These are phyloP conservation scores for Temnothorax unifasciatus DNA, from an alignment of 2,888 invertebrate species.

Conservation along the genomic window DNA sequence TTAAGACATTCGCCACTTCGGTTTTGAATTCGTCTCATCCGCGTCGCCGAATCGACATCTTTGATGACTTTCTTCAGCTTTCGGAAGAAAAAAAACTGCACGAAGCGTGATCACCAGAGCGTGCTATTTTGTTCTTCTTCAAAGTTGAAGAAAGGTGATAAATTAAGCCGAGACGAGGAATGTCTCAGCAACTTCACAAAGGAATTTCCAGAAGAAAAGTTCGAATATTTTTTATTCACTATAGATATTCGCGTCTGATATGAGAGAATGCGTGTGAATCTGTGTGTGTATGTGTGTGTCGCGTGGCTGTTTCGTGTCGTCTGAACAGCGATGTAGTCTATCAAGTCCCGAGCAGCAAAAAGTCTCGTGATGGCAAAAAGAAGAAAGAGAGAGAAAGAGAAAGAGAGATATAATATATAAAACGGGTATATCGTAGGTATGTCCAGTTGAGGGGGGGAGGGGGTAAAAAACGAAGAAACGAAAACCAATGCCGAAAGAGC, in stretches of 20 bases:
- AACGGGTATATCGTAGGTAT: slow-evolving; percentile 55
- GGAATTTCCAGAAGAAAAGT: not conserved
- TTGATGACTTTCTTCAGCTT: not conserved
- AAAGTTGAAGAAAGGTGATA: not conserved
- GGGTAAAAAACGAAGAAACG: slow-evolving; percentile 67
- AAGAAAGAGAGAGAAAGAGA: slow-evolving; percentile 53
- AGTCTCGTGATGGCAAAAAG: slow-evolving; percentile 55
- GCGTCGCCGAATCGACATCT: not conserved
- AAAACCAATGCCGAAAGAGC: slow-evolving; percentile 66
- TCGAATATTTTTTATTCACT: slow-evolving; percentile 27
- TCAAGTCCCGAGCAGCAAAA: slow-evolving; percentile 65
- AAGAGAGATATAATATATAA: slow-evolving; percentile 44
- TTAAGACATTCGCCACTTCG: slow-evolving; percentile 8
- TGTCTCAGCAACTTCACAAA: not conserved
- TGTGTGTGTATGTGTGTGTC: slow-evolving; percentile 37
- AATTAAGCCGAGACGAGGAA: not conserved
- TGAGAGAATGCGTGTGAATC: slow-evolving; percentile 17
- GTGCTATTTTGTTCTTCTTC: not conserved
- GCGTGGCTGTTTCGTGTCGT: slow-evolving; percentile 43
- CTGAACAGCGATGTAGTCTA: slow-evolving; percentile 57
- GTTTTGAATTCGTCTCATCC: not conserved
- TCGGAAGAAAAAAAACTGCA: not conserved
- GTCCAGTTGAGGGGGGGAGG: slow-evolving; percentile 55
- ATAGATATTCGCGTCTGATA: not conserved
- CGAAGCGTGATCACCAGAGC: not conserved